Evolutionary conservation across 37 sponge, comb jelly and placozoan species (phyloP).

Genomic region (Hormiphora californensis): DNA sequence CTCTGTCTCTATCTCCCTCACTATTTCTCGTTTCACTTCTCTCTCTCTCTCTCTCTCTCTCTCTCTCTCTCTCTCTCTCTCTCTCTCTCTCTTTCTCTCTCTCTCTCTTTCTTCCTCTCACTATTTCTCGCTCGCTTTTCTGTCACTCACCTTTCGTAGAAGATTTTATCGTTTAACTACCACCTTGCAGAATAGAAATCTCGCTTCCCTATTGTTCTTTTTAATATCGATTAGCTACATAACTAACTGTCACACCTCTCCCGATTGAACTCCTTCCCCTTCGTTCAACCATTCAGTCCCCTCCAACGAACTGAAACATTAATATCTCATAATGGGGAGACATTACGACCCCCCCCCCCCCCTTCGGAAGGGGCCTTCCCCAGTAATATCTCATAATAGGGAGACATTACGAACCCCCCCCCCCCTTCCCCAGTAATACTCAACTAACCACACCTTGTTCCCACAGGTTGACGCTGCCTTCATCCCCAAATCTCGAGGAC

Average conservation of each 20-base stretch:
- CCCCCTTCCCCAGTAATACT: no score
- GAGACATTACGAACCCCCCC: no score
- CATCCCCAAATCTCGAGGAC: conserved; percentile 86
- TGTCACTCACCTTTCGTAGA: no score
- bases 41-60: conserved; percentile 18
- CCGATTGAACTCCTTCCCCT: background rate
- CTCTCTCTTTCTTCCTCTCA: conserved; percentile 9
- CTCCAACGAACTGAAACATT: no score
- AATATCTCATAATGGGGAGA: no score
- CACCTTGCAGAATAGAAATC: background rate
- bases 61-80: conserved; percentile 4
- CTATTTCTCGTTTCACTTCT: background rate
- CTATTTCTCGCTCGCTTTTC: no score
- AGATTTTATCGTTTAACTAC: no score
- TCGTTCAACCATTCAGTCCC: background rate
- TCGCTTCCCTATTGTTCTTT: background rate
- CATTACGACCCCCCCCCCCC: no score
- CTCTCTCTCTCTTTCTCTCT: background rate
- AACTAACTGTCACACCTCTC: no score
- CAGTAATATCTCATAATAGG: no score
- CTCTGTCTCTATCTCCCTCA: no score
- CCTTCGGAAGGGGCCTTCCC: no score
- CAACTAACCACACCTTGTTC: background rate
- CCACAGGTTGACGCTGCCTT: conserved; percentile 93
- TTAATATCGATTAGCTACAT: background rate